These are phyloP conservation scores for Myotis yumanensis DNA, from an alignment of 2,113 vertebrate genomes.

Conservation along the genomic window DNA sequence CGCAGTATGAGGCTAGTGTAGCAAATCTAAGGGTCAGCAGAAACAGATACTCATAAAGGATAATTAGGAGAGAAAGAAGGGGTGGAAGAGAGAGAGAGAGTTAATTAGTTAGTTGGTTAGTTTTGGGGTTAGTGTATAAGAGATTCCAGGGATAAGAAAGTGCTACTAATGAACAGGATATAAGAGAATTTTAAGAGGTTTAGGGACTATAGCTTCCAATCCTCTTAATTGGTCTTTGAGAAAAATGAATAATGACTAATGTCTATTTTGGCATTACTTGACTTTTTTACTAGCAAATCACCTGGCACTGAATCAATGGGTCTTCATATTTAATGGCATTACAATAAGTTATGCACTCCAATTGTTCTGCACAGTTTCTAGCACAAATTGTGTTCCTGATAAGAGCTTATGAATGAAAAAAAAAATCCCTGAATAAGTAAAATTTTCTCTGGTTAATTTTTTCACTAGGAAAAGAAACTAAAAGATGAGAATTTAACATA, in stretches of 20 bases:
- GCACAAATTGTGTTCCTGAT: not conserved
- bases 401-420: constrained; percentile 8
- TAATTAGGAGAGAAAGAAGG: not conserved
- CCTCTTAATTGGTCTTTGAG: not conserved
- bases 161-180: not conserved
- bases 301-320: not conserved
- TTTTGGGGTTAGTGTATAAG: not conserved
- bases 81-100: too few relatives aligned
- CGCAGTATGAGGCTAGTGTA: accelerated
- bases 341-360: not conserved
- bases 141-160: not conserved
- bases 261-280: not conserved
- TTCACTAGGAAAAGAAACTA: not conserved
- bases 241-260: not conserved
- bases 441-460: not conserved
- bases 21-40: too few relatives aligned
- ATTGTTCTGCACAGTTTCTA: not conserved
- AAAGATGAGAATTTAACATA: not conserved
- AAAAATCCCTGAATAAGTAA: not conserved
- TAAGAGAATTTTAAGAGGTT: not conserved
- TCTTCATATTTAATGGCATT: not conserved
- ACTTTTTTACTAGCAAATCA: not conserved
- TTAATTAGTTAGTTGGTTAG: not conserved
- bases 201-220: not conserved
- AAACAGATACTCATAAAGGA: not conserved